Evolutionary conservation across 1,140 invertebrate species (phyloP), one percentile per base, ranked within the genome.

Genomic region (Ptiloglossa arizonensis): DNA sequence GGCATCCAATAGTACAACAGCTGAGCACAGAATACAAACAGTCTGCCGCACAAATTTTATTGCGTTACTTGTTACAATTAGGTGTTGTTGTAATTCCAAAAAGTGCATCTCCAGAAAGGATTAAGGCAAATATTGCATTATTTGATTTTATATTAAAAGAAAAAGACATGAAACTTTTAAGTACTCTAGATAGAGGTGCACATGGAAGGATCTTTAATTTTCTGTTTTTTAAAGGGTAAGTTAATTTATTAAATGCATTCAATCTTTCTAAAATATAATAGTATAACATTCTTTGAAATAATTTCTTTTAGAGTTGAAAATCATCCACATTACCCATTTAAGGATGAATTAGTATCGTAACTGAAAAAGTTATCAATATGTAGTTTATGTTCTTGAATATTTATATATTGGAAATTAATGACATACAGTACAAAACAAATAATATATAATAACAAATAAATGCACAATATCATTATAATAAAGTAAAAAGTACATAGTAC

Each of bases 71-170:
- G 59, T 87, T 97, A 0, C 95, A 97, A 89, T 93, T 94, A 64
- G 95, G 95, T 13, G 92, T 97, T 11, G 92, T 94, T 52, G 96
- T 96, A 22, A 97, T 98, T 88, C 97, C 97, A 56, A 98, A 98
- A 92, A 97, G 96, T 88, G 95, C 95, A 0, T 97, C 95, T 87
- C 92, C 95, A 0, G 90, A 94, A 11, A 94, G 97, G 85, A 93
- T 98, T 1, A 94, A 94, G 86, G 89, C 94, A 24, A 97, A 96
- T 88, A 94, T 94, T 50, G 88, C 93, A 44, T 85, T 94, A 68
- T 95, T 95, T 76, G 93, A 95, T 88, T 95, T 95, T 87, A 86
- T 91, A 66, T 84, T 95, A 19, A 91, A 79, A 11, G 79, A 90
- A 19, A 90, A 93, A 3, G 94, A 95, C 59, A 92, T 95, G 81